Conservation (phyloP, 2,113 vertebrate genomes). For the Pelmatolapia mariae region DNA sequence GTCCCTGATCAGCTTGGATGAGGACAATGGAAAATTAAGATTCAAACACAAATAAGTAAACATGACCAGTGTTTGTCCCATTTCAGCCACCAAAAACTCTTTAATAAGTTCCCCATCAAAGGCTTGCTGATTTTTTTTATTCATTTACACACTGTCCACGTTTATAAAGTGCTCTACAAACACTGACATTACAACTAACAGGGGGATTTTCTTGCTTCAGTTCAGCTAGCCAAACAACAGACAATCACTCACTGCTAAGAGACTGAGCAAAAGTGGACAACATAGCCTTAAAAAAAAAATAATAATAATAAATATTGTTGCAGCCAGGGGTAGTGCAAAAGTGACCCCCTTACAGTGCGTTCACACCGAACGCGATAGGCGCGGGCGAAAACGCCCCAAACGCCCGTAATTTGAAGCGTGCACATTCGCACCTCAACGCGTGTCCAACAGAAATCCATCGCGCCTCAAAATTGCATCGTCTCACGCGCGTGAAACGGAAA, state of each 20-base stretch:
- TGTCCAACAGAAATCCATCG: no score
- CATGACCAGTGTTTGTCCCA: neutral
- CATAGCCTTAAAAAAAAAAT: neutral
- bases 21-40: neutral
- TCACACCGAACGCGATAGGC: no score
- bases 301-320: neutral
- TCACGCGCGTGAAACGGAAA: no score
- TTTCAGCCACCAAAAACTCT: fast-evolving
- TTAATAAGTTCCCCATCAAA: neutral
- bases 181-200: neutral
- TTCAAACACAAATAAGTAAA: neutral
- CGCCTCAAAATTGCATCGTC: no score
- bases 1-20: neutral
- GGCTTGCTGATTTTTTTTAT: neutral
- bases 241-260: fast-evolving
- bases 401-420: no score
- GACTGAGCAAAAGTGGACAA: neutral
- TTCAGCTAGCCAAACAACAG: neutral
- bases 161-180: neutral
- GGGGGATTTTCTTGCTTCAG: neutral
- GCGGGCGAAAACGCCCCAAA: no score
- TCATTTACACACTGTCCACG: neutral
- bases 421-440: no score
- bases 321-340: neutral
- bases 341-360: fast-evolving